phyloP scores from a whole-genome alignment of 2,888 invertebrate species.

The Philaethria dido region DNA sequence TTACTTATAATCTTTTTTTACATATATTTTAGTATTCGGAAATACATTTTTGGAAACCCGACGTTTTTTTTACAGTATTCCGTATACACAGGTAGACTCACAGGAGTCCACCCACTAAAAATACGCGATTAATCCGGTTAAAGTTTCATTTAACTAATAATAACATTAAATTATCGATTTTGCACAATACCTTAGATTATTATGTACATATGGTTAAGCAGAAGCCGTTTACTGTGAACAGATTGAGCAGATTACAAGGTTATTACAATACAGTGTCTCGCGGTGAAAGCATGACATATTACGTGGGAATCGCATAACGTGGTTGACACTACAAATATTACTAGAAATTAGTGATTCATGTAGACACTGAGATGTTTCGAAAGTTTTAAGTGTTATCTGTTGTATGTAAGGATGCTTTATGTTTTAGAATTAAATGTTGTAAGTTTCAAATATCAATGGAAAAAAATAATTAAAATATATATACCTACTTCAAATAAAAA shows the following conservation, averaged over 20 bases:
- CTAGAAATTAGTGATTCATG: background rate
- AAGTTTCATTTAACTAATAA: background rate
- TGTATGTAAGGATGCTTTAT: too few species aligned
- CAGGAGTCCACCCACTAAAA: too few species aligned
- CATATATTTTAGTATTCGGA: too few species aligned
- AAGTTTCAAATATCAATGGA: too few species aligned
- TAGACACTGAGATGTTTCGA: background rate
- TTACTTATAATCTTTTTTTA: too few species aligned
- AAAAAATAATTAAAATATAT: too few species aligned
- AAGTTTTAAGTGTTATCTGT: background rate
- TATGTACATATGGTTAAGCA: constrained; percentile 14
- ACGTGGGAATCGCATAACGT: constrained; percentile 33
- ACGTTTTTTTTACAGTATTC: too few species aligned
- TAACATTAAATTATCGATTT: background rate
- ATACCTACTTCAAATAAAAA: too few species aligned
- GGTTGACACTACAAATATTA: constrained; percentile 18
- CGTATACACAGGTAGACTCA: too few species aligned
- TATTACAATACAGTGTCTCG: constrained; percentile 29
- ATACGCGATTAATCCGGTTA: too few species aligned
- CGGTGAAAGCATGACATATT: constrained; percentile 34
- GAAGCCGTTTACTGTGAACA: constrained; percentile 18
- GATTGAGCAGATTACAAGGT: constrained; percentile 21
- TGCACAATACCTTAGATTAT: background rate
- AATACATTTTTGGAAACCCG: too few species aligned
- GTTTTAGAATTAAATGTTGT: background rate